phyloP scores from a whole-genome alignment of 2,797 vertebrate genomes.

The Cirrhinus molitorella region DNA sequence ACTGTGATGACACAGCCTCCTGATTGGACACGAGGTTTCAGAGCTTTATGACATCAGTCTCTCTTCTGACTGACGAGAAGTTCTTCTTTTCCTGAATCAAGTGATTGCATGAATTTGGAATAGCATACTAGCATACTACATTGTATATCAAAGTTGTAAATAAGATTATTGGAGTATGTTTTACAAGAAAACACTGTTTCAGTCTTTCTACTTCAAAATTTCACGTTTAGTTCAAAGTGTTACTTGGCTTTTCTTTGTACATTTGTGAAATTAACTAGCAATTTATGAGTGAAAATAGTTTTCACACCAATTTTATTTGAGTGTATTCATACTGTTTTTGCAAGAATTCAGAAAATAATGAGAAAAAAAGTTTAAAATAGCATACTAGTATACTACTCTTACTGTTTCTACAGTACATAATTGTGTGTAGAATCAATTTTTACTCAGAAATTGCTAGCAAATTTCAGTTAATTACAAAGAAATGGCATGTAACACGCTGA shows the following conservation, averaged over 20 bases:
- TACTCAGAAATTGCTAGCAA: background rate
- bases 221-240: background rate
- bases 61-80: background rate
- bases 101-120: background rate
- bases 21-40: slow-evolving; percentile 5
- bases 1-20: background rate
- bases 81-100: background rate
- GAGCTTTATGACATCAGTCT: slow-evolving; percentile 4
- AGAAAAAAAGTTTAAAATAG: too few relatives aligned
- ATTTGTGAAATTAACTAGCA: background rate
- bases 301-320: background rate
- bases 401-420: background rate
- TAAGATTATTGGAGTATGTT: background rate
- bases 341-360: background rate
- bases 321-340: background rate
- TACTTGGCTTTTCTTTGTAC: background rate
- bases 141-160: background rate
- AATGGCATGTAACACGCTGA: background rate
- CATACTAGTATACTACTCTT: background rate
- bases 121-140: background rate
- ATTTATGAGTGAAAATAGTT: background rate
- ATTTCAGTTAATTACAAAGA: background rate
- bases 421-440: background rate
- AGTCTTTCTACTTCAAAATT: too few relatives aligned
- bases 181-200: background rate